phyloP scores from a whole-genome alignment of 2,797 vertebrate genomes.

The Aulostomus chinensis region DNA sequence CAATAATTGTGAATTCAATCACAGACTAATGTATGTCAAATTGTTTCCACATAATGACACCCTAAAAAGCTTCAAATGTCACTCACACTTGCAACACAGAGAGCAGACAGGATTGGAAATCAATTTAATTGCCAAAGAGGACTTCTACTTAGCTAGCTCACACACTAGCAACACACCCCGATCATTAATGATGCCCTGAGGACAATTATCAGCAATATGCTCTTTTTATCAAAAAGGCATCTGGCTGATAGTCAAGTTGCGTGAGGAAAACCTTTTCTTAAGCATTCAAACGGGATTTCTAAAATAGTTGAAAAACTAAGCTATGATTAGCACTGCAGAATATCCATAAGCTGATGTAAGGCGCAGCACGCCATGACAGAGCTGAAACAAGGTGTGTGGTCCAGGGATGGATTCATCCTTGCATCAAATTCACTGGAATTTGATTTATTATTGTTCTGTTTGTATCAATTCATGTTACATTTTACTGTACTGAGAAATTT shows the following conservation, averaged over 20 bases:
- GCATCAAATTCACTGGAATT: too few species aligned
- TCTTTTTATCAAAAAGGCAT: slow-evolving; percentile 1
- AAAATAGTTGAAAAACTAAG: too few species aligned
- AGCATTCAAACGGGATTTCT: slow-evolving; percentile 7
- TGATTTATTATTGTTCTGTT: too few species aligned
- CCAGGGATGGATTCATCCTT: too few species aligned
- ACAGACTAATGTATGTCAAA: not conserved
- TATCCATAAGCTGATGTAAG: too few species aligned
- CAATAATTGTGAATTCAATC: not conserved
- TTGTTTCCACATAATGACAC: too few species aligned
- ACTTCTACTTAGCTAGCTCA: not conserved
- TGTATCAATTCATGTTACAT: too few species aligned
- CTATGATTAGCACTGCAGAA: too few species aligned
- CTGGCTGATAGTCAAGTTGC: slow-evolving; percentile 11
- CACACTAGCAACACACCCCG: not conserved
- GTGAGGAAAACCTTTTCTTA: slow-evolving; percentile 8
- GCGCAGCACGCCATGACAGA: too few species aligned
- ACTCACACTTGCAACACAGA: not conserved
- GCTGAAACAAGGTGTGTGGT: too few species aligned
- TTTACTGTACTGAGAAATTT: too few species aligned
- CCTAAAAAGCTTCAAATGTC: not conserved
- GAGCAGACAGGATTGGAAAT: not conserved
- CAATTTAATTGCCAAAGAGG: not conserved
- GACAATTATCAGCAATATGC: not conserved
- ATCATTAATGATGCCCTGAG: not conserved